Base-by-base conservation (phyloP, 53 echinoderm and acorn worm genomes). In the Echinarachnius parma region DNA sequence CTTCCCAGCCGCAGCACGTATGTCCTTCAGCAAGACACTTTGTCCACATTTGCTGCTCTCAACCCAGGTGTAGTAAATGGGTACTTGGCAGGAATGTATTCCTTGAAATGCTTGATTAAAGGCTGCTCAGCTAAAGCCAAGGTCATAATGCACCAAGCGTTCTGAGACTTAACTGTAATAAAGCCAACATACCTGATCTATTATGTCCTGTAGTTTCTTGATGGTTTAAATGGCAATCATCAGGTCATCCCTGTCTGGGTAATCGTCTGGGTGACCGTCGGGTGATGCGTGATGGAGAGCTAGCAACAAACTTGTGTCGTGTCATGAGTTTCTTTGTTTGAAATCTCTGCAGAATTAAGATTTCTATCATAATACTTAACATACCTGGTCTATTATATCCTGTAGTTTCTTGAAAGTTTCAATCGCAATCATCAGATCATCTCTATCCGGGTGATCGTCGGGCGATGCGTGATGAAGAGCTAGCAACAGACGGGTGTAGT, bases 151-250 rank as follows among this genome's bases (percentile, higher is more conserved):
- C n/a, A n/a, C n/a, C n/a, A n/a, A n/a, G n/a, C n/a, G n/a, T n/a
- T n/a, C n/a, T n/a, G n/a, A n/a, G n/a, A n/a, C n/a, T n/a, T n/a
- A n/a, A n/a, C n/a, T n/a, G n/a, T n/a, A n/a, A n/a, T n/a, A n/a
- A n/a, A n/a, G n/a, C n/a, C n/a, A n/a, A n/a, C n/a, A n/a, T 68
- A 95, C 95, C 87, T 90, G 83, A 54, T 91, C 87, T 49, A 87
- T 77, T 26, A 74, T 60, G 21, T 79, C 75, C 65, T 91, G 86
- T 2, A 95, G 82, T 56, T 90, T 78, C 63, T 67, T 66, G 48
- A 91, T 91, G 26, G 81, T 87, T 4, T 54, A 32, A 23, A 87
- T 75, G 1, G 87, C 91, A 13, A 25, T 35, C 24, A 81, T 66
- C 18, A 95, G 67, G 48, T 95, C 95, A 7, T 37, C 69, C 33